phyloP scores from a whole-genome alignment of 2,113 vertebrate species.

The Serranochromis macrocephalus region DNA sequence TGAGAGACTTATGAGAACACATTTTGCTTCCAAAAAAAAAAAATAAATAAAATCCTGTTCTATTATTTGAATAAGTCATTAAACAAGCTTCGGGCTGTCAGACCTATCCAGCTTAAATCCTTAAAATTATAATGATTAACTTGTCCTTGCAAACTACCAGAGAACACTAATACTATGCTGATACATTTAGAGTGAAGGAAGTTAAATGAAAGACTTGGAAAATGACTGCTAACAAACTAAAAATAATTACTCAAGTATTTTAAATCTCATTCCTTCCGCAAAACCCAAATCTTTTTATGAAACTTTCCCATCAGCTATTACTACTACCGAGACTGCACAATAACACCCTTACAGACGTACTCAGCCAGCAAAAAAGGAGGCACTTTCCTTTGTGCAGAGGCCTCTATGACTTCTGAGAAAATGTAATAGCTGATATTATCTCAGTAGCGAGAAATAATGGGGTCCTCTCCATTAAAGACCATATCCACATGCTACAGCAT shows the following conservation, averaged over 20 bases:
- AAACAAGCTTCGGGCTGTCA: slow-evolving; percentile 48
- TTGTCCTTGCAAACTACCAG: slow-evolving; percentile 43
- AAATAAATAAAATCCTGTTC: slow-evolving; percentile 28
- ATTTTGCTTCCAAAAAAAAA: background rate
- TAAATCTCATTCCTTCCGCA: background rate
- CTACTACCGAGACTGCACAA: background rate
- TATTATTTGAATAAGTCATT: slow-evolving; percentile 50
- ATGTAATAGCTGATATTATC: slow-evolving; percentile 64
- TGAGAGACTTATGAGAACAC: slow-evolving; percentile 25
- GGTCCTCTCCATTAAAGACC: slow-evolving; percentile 52
- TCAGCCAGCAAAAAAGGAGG: slow-evolving; percentile 17
- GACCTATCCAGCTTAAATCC: slow-evolving; percentile 44
- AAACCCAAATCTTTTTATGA: background rate
- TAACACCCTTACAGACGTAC: slow-evolving; percentile 12
- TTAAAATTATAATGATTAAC: slow-evolving; percentile 58
- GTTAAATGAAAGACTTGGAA: slow-evolving; percentile 21
- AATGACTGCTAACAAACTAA: slow-evolving; percentile 1
- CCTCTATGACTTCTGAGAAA: slow-evolving; percentile 46
- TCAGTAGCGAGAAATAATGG: slow-evolving; percentile 42
- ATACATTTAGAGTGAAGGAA: slow-evolving; percentile 4
- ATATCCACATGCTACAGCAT: slow-evolving; percentile 16
- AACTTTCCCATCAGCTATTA: background rate
- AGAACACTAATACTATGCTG: slow-evolving; percentile 12
- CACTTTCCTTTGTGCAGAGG: slow-evolving; percentile 34
- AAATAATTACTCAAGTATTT: slow-evolving; percentile 21